Base-by-base conservation (phyloP, 2,113 vertebrate species). In the Ovibos moschatus region DNA sequence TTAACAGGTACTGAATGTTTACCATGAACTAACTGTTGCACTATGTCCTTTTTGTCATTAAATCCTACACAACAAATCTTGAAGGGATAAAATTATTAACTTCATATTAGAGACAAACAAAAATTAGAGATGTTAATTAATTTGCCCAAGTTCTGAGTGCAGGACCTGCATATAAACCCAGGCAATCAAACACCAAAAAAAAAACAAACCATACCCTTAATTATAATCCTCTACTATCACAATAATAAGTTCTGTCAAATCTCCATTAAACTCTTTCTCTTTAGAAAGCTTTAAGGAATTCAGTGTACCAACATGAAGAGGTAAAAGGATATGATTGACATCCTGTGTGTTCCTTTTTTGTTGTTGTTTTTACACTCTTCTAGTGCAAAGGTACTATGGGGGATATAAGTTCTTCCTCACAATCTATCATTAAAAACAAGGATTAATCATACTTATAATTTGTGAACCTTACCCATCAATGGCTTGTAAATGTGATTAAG, bases 361-460 rank as follows among this genome's bases (percentile, higher is more conserved):
- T 71, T 81, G 16, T 13, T 40, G 57, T 91, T 81, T 96, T 64
- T 27, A 86, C 0, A 76, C 2, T 90, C 21, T 15, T 97, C 30
- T 50, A 13, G 33, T 36, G 53, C 74, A 92, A 95, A 96, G 51
- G 27, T 33, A 71, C 40, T 47, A 82, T 62, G 67, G 43, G 86
- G 43, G 58, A 92, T 7, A 60, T 62, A 53, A 36, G 50, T 62
- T 91, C 55, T 47, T 82, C 55, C 58, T 27, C 43, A 76, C 36
- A 91, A 79, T 47, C 58, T 55, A 86, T 60, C 83, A 96, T 85
- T 88, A 74, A 97, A 91, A 96, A 87, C 43, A 95, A 95, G 93
- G 28, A 92, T 55, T 33, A 83, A 81, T 83, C 83, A 84, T 58
- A 87, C 21, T 94, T 87, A 91, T 3, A 87, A 90, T n/a, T 27